phyloP scores from a whole-genome alignment of 23 tunicate species.

The Styela plicata region DNA sequence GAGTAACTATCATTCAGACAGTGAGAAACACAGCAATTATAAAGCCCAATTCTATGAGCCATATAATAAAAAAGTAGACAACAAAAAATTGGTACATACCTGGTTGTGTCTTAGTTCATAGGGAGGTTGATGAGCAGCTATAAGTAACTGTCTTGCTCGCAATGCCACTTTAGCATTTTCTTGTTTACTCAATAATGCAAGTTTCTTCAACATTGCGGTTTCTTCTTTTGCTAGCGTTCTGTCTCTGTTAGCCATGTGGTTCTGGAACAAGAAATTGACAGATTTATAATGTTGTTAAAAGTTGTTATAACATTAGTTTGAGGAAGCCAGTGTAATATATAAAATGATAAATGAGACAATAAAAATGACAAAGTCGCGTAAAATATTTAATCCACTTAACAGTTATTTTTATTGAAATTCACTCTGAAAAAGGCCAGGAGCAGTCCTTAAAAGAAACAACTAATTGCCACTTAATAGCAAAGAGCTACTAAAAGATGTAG shows the following conservation, averaged over 20 bases:
- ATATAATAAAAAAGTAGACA: too few relatives aligned
- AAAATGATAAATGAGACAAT: background rate
- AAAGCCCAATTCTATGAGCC: too few relatives aligned
- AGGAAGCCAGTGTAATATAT: background rate
- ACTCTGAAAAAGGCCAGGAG: too few relatives aligned
- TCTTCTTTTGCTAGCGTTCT: constrained; percentile 62
- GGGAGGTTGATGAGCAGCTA: constrained; percentile 96
- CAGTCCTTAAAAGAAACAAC: too few relatives aligned
- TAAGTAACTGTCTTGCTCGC: constrained; percentile 89
- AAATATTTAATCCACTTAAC: too few relatives aligned
- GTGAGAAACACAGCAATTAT: too few relatives aligned
- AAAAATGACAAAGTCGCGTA: too few relatives aligned
- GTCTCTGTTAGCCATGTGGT: constrained; percentile 57
- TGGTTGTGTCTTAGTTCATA: constrained; percentile 95
- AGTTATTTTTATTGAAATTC: too few relatives aligned
- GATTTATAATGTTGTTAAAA: background rate
- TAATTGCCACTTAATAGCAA: too few relatives aligned
- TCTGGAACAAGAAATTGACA: constrained; percentile 35
- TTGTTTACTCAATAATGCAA: constrained; percentile 76
- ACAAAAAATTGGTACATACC: too few relatives aligned
- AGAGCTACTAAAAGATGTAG: too few relatives aligned
- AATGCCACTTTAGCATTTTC: constrained; percentile 89
- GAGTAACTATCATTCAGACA: too few relatives aligned
- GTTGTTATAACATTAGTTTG: background rate
- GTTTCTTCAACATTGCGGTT: constrained; percentile 49